Evolutionary conservation across 2,888 invertebrate species (phyloP).

Genomic region (Drosophila peninsularis): DNA sequence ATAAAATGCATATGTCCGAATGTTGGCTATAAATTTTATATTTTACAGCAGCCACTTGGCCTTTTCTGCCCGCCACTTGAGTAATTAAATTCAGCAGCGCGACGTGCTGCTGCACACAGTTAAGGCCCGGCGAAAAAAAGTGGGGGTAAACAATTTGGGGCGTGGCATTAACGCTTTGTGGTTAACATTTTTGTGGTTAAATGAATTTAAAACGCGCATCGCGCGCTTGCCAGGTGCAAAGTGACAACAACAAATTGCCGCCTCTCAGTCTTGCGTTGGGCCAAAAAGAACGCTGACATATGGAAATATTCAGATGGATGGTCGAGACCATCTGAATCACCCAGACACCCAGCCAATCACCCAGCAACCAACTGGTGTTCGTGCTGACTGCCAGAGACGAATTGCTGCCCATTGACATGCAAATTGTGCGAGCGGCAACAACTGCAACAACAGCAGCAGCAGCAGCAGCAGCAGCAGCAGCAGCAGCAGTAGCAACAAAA

Average conservation of each 20-base stretch:
- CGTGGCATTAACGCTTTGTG: constrained; percentile 80
- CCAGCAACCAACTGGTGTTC: constrained; percentile 14
- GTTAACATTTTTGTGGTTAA: constrained; percentile 80
- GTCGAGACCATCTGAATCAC: constrained; percentile 7
- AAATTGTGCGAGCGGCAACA: constrained; percentile 62
- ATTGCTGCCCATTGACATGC: constrained; percentile 75
- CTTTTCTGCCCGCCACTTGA: constrained; percentile 66
- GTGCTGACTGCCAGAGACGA: constrained; percentile 48
- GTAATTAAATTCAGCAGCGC: constrained; percentile 75
- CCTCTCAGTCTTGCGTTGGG: constrained; percentile 40
- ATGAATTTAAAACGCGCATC: constrained; percentile 76
- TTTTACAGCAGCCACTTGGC: constrained; percentile 36
- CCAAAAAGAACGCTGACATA: constrained; percentile 68
- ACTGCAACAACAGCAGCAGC: constrained; percentile 33
- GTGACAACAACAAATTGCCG: constrained; percentile 78
- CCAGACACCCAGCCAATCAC: neutral
- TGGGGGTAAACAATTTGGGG: constrained; percentile 37
- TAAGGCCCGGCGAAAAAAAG: neutral
- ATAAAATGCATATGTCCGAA: constrained; percentile 46
- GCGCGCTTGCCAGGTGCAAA: constrained; percentile 70
- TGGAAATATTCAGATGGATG: constrained; percentile 73
- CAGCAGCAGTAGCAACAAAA: constrained; percentile 37
- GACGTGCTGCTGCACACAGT: constrained; percentile 8
- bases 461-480: constrained; percentile 9
- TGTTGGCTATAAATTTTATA: constrained; percentile 53